These are phyloP conservation scores for Pholis gunnellus DNA, from an alignment of 2,113 vertebrate species.

Conservation along the genomic window DNA sequence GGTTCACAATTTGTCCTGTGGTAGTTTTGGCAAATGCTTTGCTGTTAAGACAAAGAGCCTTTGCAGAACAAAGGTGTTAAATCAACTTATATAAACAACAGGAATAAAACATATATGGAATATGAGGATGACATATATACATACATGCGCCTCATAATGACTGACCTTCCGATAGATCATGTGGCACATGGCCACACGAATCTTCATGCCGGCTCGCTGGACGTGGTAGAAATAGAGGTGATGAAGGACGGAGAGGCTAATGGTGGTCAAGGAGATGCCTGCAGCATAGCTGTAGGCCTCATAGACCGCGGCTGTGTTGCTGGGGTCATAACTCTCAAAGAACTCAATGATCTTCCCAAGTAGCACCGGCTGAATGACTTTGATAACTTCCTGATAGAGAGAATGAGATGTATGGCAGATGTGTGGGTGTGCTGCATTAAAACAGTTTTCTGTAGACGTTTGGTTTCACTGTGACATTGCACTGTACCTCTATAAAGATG, in stretches of 20 bases:
- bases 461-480: constrained; percentile 33
- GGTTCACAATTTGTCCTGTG: constrained; percentile 94
- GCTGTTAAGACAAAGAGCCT: constrained; percentile 92
- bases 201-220: constrained; percentile 91
- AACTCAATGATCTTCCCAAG: constrained; percentile 89
- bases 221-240: constrained; percentile 94
- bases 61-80: constrained; percentile 30
- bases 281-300: constrained; percentile 83
- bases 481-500: constrained; percentile 91
- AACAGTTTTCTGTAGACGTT: not conserved
- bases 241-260: constrained; percentile 85
- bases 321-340: constrained; percentile 84
- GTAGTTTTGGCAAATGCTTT: constrained; percentile 90
- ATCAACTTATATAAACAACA: constrained; percentile 1
- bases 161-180: constrained; percentile 95
- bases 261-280: constrained; percentile 83
- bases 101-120: not conserved
- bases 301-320: constrained; percentile 55
- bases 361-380: constrained; percentile 89
- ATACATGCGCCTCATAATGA: not conserved
- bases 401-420: constrained; percentile 1
- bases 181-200: constrained; percentile 94
- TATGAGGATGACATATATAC: not conserved
- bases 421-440: not conserved
- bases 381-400: constrained; percentile 86